Evolutionary conservation across 2,113 vertebrate genomes (phyloP).

Genomic region (Oxyura jamaicensis): DNA sequence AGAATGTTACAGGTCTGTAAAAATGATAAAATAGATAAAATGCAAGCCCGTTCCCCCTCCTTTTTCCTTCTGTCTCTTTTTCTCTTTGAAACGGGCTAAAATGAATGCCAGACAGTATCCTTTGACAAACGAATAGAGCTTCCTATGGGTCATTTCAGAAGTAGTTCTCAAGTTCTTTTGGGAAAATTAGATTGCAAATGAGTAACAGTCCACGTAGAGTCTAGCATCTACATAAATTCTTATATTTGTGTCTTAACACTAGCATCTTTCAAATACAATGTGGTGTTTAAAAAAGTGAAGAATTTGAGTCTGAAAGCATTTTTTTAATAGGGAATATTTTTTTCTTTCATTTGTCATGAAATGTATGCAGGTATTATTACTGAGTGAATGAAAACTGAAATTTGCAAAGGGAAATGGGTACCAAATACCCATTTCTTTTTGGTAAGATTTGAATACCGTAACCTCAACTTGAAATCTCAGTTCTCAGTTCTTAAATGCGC

Average conservation of each 20-base stretch:
- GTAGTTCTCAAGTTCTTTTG: neutral
- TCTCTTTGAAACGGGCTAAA: neutral
- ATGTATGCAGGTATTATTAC: neutral
- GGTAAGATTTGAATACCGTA: neutral
- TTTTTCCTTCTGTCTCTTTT: neutral
- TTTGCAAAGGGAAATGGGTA: neutral
- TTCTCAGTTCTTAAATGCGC: neutral
- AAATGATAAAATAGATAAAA: constrained; percentile 1
- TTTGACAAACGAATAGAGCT: neutral
- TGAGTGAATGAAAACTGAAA: neutral
- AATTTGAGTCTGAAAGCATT: neutral
- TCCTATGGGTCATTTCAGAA: neutral
- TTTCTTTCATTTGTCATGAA: neutral
- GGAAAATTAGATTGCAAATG: constrained; percentile 3
- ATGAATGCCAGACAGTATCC: neutral
- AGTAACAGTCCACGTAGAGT: neutral
- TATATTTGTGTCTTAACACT: neutral
- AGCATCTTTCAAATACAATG: neutral
- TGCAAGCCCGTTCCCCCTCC: neutral
- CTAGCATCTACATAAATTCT: neutral
- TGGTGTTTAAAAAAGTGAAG: neutral
- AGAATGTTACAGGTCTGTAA: neutral
- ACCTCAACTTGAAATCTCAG: neutral
- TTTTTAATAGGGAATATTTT: neutral
- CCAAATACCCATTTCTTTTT: neutral